Base-by-base conservation (phyloP, 2,797 vertebrate genomes). In the Coendou prehensilis region DNA sequence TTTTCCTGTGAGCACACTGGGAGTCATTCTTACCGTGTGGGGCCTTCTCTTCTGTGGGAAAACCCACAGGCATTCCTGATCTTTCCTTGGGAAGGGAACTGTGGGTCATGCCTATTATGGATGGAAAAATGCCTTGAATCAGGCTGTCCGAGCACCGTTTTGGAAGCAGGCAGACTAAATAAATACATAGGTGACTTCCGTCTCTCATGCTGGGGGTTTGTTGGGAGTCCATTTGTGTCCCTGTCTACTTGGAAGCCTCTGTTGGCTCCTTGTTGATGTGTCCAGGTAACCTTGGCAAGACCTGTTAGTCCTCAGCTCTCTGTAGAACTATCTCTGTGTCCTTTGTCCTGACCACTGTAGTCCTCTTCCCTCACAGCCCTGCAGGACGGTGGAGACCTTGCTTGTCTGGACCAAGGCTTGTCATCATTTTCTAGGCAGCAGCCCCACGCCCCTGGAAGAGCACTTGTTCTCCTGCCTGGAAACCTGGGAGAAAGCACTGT, bases 1-100 rank as follows among this genome's bases (percentile, higher is more conserved):
- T 93, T 96, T 93, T 93, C 95, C 87, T 33, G 13, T 87, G 97
- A 97, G 92, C 89, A 67, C 85, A 67, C 64, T 76, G 87, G 45
- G 61, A 50, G 80, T 56, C 91, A 86, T 91, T 89, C 89, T 30
- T 50, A 73, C 61, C 45, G 30, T 59, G 10, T 85, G 14, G 73
- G 79, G 61, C 71, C n/a, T 90, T 22, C 30, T 89, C 61, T 71
- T 73, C 83, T 9, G 33, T 94, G 93, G 96, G 94, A 97, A 96
- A 89, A 93, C 97, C 94, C 64, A 33, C 14, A 14, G 95, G 71
- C 89, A 80, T 93, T 79, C 88, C 85, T 47, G 8, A 47, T 52
- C 71, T 67, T 88, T 89, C 87, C 63, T 94, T 26, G 30, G 69
- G 87, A 93, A 76, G 83, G 18, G 47, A 88, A 47, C 17, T 0